Evolutionary conservation across 1,140 invertebrate species (phyloP).

Genomic region (Polyergus mexicanus): DNA sequence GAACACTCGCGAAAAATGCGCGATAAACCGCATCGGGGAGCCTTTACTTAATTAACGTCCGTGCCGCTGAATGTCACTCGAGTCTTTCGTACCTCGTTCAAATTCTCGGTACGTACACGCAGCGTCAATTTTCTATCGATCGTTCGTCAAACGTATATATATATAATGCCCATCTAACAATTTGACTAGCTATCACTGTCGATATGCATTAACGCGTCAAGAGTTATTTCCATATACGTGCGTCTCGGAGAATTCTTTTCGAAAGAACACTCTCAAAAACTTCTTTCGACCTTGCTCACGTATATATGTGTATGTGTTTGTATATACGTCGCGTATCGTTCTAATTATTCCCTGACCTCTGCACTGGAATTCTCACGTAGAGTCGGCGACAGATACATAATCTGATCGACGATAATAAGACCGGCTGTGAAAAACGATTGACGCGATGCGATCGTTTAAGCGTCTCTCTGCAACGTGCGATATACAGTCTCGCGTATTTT

Average conservation of each 20-base stretch:
- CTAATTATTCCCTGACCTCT: constrained; percentile 63
- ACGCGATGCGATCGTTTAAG: not conserved
- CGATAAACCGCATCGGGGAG: constrained; percentile 12
- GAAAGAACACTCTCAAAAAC: not conserved
- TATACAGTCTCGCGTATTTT: not conserved
- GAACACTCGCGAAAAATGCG: constrained; percentile 20
- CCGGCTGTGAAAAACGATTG: constrained; percentile 60
- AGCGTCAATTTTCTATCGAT: constrained; percentile 36
- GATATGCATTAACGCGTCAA: constrained; percentile 25
- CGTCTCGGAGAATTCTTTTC: constrained; percentile 13
- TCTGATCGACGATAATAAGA: constrained; percentile 58
- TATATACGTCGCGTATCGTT: constrained; percentile 62
- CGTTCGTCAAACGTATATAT: constrained; percentile 48
- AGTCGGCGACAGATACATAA: constrained; percentile 51
- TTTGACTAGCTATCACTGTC: constrained; percentile 68
- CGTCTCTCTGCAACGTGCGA: not conserved
- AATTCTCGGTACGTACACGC: constrained; percentile 3
- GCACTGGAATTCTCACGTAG: constrained; percentile 40
- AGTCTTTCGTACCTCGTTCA: constrained; percentile 6
- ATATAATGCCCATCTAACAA: constrained; percentile 71
- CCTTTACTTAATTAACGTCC: constrained; percentile 11
- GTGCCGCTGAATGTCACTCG: constrained; percentile 36
- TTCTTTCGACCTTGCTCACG: constrained; percentile 55
- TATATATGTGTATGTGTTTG: no score
- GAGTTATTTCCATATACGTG: not conserved